Conservation (phyloP, 1,140 invertebrate genomes). For the Frieseomelitta varia region DNA sequence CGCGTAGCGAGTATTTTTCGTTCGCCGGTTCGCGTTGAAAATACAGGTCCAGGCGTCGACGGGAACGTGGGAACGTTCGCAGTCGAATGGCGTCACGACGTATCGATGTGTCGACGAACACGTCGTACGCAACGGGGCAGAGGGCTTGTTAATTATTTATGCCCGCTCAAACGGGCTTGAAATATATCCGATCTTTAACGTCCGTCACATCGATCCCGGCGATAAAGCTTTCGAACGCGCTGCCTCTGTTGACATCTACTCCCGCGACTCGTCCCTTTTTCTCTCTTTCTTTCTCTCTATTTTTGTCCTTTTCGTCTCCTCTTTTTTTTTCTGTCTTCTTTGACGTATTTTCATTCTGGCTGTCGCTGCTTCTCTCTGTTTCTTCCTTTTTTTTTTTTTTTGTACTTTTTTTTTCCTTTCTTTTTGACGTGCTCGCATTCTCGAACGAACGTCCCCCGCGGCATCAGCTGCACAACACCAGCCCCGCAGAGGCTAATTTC, state of each 20-base stretch:
- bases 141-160: slow-evolving; percentile 37
- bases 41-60: neutral
- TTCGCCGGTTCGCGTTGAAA: neutral
- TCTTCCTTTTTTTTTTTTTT: no score
- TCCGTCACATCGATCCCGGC: no score
- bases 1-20: neutral
- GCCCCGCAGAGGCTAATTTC: slow-evolving; percentile 23
- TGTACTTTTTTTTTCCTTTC: neutral
- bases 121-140: neutral
- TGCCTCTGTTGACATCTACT: neutral
- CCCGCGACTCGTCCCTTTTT: neutral
- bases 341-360: no score
- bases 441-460: slow-evolving; percentile 13
- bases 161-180: neutral
- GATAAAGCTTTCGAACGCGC: neutral
- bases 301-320: neutral
- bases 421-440: neutral
- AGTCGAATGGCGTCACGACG: neutral
- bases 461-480: slow-evolving; percentile 15
- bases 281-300: neutral
- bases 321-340: neutral
- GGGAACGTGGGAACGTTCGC: slow-evolving; percentile 4
- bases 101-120: neutral
- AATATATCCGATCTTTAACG: neutral
- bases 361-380: no score